phyloP scores from a whole-genome alignment of 2,113 vertebrate genomes.

The Macaca nemestrina region DNA sequence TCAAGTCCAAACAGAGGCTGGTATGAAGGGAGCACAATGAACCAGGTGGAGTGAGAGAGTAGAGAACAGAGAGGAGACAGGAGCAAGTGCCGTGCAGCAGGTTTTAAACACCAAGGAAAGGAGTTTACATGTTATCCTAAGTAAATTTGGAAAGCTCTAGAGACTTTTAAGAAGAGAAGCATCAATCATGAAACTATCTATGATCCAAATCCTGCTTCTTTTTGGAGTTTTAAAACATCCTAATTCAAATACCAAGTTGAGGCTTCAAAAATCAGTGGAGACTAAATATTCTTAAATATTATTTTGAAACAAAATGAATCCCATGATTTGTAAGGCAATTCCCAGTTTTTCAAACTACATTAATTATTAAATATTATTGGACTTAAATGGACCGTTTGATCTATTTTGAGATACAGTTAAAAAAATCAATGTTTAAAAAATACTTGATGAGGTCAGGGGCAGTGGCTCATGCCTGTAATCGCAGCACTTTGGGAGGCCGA shows the following conservation, averaged over 20 bases:
- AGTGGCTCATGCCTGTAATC: too few relatives aligned
- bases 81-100: neutral
- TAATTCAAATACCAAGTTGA: neutral
- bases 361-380: neutral
- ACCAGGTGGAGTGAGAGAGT: too few relatives aligned
- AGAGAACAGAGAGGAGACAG: accelerated
- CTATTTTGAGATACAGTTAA: neutral
- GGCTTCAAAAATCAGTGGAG: neutral
- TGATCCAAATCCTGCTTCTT: neutral
- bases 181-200: too few relatives aligned
- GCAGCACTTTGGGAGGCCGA: too few relatives aligned
- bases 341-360: neutral
- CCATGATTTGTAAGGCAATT: neutral
- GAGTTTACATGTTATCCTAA: neutral
- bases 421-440: neutral
- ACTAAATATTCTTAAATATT: neutral
- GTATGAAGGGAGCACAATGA: neutral
- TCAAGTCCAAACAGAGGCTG: neutral
- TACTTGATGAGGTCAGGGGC: neutral
- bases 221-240: neutral
- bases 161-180: neutral
- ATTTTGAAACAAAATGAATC: neutral
- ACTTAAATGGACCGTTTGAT: neutral
- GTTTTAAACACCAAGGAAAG: accelerated
- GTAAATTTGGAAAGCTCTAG: neutral